phyloP scores from a whole-genome alignment of 2,113 vertebrate genomes.

The Gambusia affinis region DNA sequence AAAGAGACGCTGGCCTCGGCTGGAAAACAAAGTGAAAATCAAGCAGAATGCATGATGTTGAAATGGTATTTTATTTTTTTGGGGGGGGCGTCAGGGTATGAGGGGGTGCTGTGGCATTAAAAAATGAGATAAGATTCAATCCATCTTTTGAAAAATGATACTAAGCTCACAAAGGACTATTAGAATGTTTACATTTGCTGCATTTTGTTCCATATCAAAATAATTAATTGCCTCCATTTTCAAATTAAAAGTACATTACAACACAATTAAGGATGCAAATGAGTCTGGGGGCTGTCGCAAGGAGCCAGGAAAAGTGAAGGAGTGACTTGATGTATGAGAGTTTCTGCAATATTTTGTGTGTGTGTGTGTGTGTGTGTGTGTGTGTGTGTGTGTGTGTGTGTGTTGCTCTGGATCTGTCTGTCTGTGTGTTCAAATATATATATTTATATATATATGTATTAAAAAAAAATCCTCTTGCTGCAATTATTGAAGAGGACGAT shows the following conservation, averaged over 20 bases:
- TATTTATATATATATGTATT: not conserved
- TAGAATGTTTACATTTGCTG: slow-evolving; percentile 84
- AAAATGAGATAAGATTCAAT: slow-evolving; percentile 77
- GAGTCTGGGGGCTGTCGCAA: slow-evolving; percentile 72
- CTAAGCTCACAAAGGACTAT: slow-evolving; percentile 76
- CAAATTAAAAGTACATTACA: slow-evolving; percentile 86
- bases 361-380: slow-evolving; percentile 64
- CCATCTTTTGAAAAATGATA: slow-evolving; percentile 81
- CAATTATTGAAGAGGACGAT: slow-evolving; percentile 55
- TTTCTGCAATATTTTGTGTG: slow-evolving; percentile 27
- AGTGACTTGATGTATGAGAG: slow-evolving; percentile 73
- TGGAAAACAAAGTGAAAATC: slow-evolving; percentile 72
- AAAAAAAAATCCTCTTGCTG: slow-evolving; percentile 27
- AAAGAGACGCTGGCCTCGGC: slow-evolving; percentile 60
- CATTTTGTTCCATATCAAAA: slow-evolving; percentile 83
- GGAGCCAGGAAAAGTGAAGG: slow-evolving; percentile 69
- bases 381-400: slow-evolving; percentile 67
- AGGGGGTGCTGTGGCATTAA: slow-evolving; percentile 46
- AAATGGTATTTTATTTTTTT: slow-evolving; percentile 42
- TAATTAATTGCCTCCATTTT: slow-evolving; percentile 83
- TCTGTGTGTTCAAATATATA: slow-evolving; percentile 36
- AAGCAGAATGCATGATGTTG: slow-evolving; percentile 69
- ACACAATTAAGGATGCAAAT: slow-evolving; percentile 84
- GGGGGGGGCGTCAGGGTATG: not conserved
- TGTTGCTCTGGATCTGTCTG: slow-evolving; percentile 57